Evolutionary conservation across 2,113 vertebrate genomes (phyloP).

Genomic region (Arizona elegans): DNA sequence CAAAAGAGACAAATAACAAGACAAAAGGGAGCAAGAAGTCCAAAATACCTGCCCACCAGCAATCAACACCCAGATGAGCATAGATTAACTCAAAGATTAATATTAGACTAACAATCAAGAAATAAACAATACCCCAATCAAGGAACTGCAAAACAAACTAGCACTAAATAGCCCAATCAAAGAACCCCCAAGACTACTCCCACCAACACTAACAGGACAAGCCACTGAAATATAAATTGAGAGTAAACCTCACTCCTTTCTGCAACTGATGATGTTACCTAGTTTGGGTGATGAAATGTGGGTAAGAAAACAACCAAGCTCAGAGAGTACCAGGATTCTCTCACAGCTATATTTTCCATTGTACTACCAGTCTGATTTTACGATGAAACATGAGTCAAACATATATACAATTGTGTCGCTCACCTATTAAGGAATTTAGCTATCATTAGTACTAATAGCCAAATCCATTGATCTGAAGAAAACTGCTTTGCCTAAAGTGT

Average conservation of each 20-base stretch:
- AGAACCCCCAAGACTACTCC: not conserved
- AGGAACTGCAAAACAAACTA: not conserved
- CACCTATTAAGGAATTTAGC: not conserved
- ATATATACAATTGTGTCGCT: not conserved
- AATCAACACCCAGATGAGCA: not conserved
- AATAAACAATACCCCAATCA: not conserved
- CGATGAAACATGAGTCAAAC: not conserved
- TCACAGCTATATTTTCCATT: not conserved
- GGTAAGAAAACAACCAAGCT: not conserved
- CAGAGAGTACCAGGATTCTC: not conserved
- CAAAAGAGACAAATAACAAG: not conserved
- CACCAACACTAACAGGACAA: not conserved
- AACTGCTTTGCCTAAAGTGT: not conserved
- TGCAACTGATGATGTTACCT: not conserved
- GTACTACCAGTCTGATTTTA: not conserved
- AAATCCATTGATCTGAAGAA: not conserved
- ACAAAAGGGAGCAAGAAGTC: not conserved
- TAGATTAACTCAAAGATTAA: not conserved
- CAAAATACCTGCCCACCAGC: not conserved
- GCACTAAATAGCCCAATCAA: not conserved
- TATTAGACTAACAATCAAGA: not conserved
- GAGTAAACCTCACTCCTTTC: not conserved
- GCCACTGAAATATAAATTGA: not conserved
- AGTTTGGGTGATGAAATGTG: not conserved
- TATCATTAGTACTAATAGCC: not conserved